These are phyloP conservation scores for Idris sp. DNA, from an alignment of 1,140 invertebrate genomes.

Conservation along the genomic window DNA sequence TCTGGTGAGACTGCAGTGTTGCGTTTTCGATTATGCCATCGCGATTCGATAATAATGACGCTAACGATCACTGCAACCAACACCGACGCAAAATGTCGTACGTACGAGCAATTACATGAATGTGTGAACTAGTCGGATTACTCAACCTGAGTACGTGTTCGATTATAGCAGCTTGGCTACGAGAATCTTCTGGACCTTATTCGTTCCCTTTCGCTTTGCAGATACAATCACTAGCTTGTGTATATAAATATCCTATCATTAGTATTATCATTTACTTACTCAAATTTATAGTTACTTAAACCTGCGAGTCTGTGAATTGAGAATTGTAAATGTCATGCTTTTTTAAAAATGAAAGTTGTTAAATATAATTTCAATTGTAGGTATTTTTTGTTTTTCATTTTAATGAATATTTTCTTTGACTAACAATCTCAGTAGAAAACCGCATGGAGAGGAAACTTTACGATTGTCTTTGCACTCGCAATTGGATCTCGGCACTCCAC, in stretches of 20 bases:
- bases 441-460: slow-evolving; percentile 83
- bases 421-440: slow-evolving; percentile 78
- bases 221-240: slow-evolving; percentile 2
- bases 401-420: slow-evolving; percentile 66
- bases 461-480: slow-evolving; percentile 81
- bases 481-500: slow-evolving; percentile 84
- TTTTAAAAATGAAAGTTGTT: too few species aligned
- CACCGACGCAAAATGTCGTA: slow-evolving; percentile 38
- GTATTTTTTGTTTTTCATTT: slow-evolving; percentile 5
- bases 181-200: slow-evolving; percentile 56
- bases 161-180: slow-evolving; percentile 40
- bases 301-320: too few species aligned
- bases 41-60: slow-evolving; percentile 56
- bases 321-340: too few species aligned
- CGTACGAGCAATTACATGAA: slow-evolving; percentile 46
- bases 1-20: slow-evolving; percentile 40
- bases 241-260: too few species aligned
- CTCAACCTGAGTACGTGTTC: slow-evolving; percentile 47
- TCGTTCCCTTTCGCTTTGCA: slow-evolving; percentile 51
- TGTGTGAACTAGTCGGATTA: slow-evolving; percentile 56
- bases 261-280: too few species aligned
- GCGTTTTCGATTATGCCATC: slow-evolving; percentile 59
- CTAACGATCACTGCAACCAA: slow-evolving; percentile 50
- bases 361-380: too few species aligned
- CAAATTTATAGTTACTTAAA: too few species aligned